A percentile compares a stretch with the other conserved stretches of the same genome.
phyloP scores from a whole-genome alignment of 2,888 invertebrate genomes.

The Macaria notata region DNA sequence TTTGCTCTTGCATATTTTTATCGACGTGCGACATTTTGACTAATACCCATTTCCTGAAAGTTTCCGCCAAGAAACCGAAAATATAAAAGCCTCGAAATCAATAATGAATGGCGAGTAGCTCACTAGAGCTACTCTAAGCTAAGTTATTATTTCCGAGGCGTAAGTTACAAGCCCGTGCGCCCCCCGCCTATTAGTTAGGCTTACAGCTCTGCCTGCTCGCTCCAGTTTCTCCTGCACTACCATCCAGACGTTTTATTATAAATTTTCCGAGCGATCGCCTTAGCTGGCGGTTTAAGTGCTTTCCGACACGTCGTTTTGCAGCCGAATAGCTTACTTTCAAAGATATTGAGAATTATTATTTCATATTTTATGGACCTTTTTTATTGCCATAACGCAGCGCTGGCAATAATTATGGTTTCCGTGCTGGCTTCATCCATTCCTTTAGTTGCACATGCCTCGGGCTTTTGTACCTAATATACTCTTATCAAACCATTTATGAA shows the following conservation, averaged over 20 bases:
- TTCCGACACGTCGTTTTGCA: constrained; percentile 20
- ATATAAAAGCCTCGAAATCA: too few species aligned
- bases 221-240: constrained; percentile 16
- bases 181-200: constrained; percentile 15
- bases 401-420: too few species aligned
- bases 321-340: constrained; percentile 14
- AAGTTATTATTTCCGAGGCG: background rate
- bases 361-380: background rate
- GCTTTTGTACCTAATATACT: too few species aligned
- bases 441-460: too few species aligned
- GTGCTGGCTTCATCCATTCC: too few species aligned
- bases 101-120: too few species aligned
- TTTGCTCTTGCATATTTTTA: too few species aligned
- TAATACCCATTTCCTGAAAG: too few species aligned
- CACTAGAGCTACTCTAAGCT: too few species aligned
- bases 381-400: background rate
- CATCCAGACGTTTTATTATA: constrained; percentile 22
- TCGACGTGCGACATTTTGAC: too few species aligned
- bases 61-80: too few species aligned
- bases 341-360: constrained; percentile 2
- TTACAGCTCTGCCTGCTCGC: constrained; percentile 14
- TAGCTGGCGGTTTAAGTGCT: constrained; percentile 17
- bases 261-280: constrained; percentile 20
- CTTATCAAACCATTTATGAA: too few species aligned
- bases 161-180: constrained; percentile 2